Base-by-base conservation (phyloP, 1,140 invertebrate species). In the Drosophila prosaltans region DNA sequence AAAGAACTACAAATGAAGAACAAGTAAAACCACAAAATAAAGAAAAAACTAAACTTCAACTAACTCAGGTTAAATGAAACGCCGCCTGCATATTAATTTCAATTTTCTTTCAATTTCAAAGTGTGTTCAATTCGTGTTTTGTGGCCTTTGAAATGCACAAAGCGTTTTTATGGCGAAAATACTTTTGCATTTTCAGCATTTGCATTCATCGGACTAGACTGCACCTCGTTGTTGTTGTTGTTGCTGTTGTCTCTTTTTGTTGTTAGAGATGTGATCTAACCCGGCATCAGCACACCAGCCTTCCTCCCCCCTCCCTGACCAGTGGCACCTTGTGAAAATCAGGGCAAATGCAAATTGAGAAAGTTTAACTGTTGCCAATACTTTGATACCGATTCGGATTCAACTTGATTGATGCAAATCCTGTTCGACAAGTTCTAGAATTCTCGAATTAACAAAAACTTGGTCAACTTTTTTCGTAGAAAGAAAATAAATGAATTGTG, bases 361-460 rank as follows among this genome's bases (percentile, higher is more conserved):
- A 86, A 86, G 83, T 86, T 79, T 79, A 86, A 77, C 82, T 72
- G 72, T 78, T 85, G 78, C 59, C 81, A 78, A 69, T 61, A 48
- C 43, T 5, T 57, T 77, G 79, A 88, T 80, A 77, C 83, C 26
- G 21, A 51, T 51, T 51, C 45, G 9, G 21, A 45, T 16, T 16
- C 28, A 7, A 21, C 2, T 54, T 80, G 80, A 82, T 82, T 77
- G 55, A 80, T 83, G 63, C 26, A 77, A 76, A 83, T 88, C 83
- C 83, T 88, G 80, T 65, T 86, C 48, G 7, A 54, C 30, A 11
- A 3, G 21, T 0, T 11, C 0, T 40, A 28, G n/a, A 1, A n/a
- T 30, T 16, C 9, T 2, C 40, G n/a, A 3, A 3, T 5, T 43
- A 48, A 16, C 26, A 2, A 30, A 40, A 16, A 26, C 26, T 28